Percentiles rank a stretch among this genome's conserved stretches.
phyloP scores from a whole-genome alignment of 2,888 invertebrate species.

The Coelinius sp. region DNA sequence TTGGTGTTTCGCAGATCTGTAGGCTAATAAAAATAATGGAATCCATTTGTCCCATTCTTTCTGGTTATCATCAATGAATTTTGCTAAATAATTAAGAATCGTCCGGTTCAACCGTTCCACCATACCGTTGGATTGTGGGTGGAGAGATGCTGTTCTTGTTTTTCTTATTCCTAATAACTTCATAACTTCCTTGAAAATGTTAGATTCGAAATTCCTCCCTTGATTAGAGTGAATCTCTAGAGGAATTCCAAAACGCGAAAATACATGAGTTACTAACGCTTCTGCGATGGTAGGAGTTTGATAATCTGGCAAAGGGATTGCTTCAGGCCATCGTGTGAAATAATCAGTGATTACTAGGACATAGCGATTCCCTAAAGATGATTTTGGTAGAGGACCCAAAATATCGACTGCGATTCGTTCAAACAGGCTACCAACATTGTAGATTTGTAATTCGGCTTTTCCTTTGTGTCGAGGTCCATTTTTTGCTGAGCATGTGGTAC shows the following conservation, averaged over 20 bases:
- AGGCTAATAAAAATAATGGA: slow-evolving; percentile 33
- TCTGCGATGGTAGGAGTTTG: slow-evolving; percentile 56
- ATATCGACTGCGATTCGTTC: background rate
- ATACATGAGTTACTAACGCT: slow-evolving; percentile 45
- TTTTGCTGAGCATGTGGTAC: slow-evolving; percentile 40
- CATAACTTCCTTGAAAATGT: slow-evolving; percentile 49
- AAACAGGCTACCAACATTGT: slow-evolving; percentile 46
- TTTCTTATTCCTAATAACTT: slow-evolving; percentile 43
- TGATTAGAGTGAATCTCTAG: too few species aligned
- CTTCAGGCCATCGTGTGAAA: slow-evolving; percentile 52
- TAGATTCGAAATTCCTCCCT: slow-evolving; percentile 55
- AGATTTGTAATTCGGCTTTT: slow-evolving; percentile 44
- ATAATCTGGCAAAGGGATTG: slow-evolving; percentile 56
- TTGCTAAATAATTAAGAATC: slow-evolving; percentile 39
- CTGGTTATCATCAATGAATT: slow-evolving; percentile 39
- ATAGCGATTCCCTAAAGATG: slow-evolving; percentile 47
- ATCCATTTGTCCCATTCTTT: too few species aligned
- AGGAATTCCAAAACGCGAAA: slow-evolving; percentile 49
- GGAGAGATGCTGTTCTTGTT: slow-evolving; percentile 51
- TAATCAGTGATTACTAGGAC: slow-evolving; percentile 45
- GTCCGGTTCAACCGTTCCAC: slow-evolving; percentile 48
- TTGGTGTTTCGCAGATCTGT: slow-evolving; percentile 22
- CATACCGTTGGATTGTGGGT: slow-evolving; percentile 49
- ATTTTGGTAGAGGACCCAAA: slow-evolving; percentile 46
- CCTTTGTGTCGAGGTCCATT: slow-evolving; percentile 42